Evolutionary conservation across 2,113 vertebrate genomes (phyloP), one percentile per base, ranked within the genome.

Genomic region (Gallinago paraguaiae): DNA sequence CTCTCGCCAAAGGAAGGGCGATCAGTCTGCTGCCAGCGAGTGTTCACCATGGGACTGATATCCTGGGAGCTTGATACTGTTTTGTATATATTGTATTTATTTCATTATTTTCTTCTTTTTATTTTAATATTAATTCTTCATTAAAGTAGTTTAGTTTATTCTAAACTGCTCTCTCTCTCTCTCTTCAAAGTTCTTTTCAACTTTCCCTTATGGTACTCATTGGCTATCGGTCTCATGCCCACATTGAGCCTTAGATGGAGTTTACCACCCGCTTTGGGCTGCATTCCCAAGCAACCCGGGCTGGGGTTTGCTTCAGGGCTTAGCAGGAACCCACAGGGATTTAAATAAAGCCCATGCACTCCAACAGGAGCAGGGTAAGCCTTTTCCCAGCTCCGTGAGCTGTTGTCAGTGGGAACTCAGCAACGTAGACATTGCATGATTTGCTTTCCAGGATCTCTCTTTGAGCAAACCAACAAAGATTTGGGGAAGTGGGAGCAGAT

Each of bases 361-460:
- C 81, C 82, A 48, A 28, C 17, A 72, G 45, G 86, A 60, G 46
- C 41, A 50, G 53, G 15, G 39, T 13, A 35, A 91, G 88, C 13
- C 17, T 5, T 15, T 81, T 54, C 78, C 45, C n/a, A 53, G 37
- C 63, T 46, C 60, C 39, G 17, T 1, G 7, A 68, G 78, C 54
- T 6, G 4, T 27, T n/a, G 57, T 54, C 56, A 72, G 37, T 13
- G 18, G 41, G 35, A 76, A 15, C 20, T 27, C 10, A 33, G 13
- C 2, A 0, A 54, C 16, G 35, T 13, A 37, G 10, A 28, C 1
- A 2, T 24, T 1, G 2, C 24, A 11, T 0, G 4, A 4, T 41
- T 71, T 77, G 13, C 31, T 81, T 69, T 72, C 48, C 75, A 64
- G 45, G 23, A 39, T 57, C 11, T 35, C 19, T 75, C 14, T 56